Base-by-base conservation (phyloP, 2,888 invertebrate species). In the Philopedon plagiatum region DNA sequence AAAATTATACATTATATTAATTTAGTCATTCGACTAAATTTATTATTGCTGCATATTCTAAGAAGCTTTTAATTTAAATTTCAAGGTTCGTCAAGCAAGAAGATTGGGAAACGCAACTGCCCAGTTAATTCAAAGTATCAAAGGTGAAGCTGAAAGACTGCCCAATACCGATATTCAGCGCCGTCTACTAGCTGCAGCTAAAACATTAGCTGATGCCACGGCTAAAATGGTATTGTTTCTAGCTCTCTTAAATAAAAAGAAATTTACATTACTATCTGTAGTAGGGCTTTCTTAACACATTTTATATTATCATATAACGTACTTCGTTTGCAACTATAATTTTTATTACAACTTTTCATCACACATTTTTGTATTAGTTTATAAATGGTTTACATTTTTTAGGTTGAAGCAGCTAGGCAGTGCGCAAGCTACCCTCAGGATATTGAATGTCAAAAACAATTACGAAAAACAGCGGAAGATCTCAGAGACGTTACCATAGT, bases 51-150 rank as follows among this genome's bases (percentile, higher is more conserved):
- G n/a, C n/a, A n/a, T n/a, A n/a, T n/a, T n/a, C n/a, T n/a, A n/a
- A 23, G 23, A 13, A 11, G 3, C 15, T 37, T n/a, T 41, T 41
- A 23, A 11, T 57, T n/a, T 21, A 34, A n/a, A 2, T 26, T 51
- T 21, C 19, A 18, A 71, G 71, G 71, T 72, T 9, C 91, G 92
- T 0, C 97, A 98, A 82, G 98, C 98, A 0, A 87, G 96, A 60
- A 91, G 94, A 29, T 87, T 98, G 70, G 98, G 98, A 0, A 95
- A 96, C 86, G 98, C 98, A 19, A 98, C 98, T 0, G 96, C 98
- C 0, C 93, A 95, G 76, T 89, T 99, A 69, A 98, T 99, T 73
- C 94, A 95, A 81, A 94, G 94, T 79, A 98, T 99, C 81, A 97
- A 98, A 76, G 92, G 95, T 54, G 97, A 99, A 83, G 99, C 99